These are phyloP conservation scores for Aphidius ervi DNA, from an alignment of 1,140 invertebrate species.

Conservation along the genomic window DNA sequence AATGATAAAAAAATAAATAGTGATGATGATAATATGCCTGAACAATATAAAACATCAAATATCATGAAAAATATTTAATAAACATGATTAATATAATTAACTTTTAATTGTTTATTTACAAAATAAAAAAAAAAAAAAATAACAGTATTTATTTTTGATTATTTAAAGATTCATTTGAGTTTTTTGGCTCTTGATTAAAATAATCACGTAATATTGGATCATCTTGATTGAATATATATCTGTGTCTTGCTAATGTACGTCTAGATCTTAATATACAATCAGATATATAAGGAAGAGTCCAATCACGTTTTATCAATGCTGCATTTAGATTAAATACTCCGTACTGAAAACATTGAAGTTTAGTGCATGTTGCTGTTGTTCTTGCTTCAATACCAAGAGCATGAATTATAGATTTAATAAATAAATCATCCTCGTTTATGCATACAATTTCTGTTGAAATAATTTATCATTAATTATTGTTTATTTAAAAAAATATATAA, in stretches of 20 bases:
- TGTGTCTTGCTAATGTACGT: constrained; percentile 54
- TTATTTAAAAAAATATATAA: constrained; percentile 20
- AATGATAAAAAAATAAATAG: too few species aligned
- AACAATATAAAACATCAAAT: too few species aligned
- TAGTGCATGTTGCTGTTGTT: constrained; percentile 73
- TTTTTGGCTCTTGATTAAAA: background rate
- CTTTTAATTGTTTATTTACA: constrained; percentile 21
- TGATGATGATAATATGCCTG: too few species aligned
- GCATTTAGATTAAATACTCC: constrained; percentile 75
- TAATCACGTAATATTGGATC: constrained; percentile 36
- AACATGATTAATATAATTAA: background rate
- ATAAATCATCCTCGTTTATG: constrained; percentile 77
- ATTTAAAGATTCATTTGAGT: too few species aligned
- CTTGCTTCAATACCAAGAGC: constrained; percentile 77
- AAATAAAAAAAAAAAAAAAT: constrained; percentile 14
- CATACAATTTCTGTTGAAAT: constrained; percentile 73
- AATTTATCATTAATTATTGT: constrained; percentile 20
- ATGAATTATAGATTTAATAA: constrained; percentile 69
- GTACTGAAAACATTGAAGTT: constrained; percentile 75
- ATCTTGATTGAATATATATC: constrained; percentile 48
- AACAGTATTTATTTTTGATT: too few species aligned
- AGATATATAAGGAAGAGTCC: constrained; percentile 70
- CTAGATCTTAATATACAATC: constrained; percentile 64
- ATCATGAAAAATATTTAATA: too few species aligned
- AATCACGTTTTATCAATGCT: constrained; percentile 79